Percentiles rank a stretch among this genome's conserved stretches.
These are phyloP conservation scores for Oreochromis spilurus DNA, from an alignment of 2,113 vertebrate genomes.

Conservation along the genomic window DNA sequence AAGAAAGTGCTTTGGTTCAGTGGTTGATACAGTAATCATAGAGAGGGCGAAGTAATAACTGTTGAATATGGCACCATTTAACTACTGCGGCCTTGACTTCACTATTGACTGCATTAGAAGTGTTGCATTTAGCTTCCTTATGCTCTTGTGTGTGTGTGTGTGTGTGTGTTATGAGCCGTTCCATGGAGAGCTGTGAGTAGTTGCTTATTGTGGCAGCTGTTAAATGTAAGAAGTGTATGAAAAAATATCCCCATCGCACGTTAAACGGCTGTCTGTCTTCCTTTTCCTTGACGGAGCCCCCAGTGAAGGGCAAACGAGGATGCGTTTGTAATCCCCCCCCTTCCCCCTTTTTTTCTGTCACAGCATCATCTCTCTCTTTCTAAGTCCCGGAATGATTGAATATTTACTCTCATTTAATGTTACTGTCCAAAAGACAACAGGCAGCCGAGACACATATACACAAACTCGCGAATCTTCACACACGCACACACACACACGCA, in stretches of 20 bases:
- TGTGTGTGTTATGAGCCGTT: background rate
- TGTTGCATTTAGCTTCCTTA: constrained; percentile 6
- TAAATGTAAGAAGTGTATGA: constrained; percentile 27
- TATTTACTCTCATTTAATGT: constrained; percentile 55
- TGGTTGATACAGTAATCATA: constrained; percentile 49
- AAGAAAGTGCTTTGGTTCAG: constrained; percentile 30
- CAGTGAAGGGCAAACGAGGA: constrained; percentile 38
- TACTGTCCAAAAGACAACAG: constrained; percentile 44
- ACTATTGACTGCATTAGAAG: constrained; percentile 44
- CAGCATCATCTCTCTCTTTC: constrained; percentile 13
- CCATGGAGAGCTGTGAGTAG: constrained; percentile 17
- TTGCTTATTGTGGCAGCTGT: constrained; percentile 39
- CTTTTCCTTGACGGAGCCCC: constrained; percentile 19
- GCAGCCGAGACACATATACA: constrained; percentile 13
- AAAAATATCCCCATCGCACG: background rate
- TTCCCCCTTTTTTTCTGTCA: constrained; percentile 8
- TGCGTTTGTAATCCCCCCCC: constrained; percentile 2
- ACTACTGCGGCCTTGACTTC: constrained; percentile 55
- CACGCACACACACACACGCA: constrained; percentile 20
- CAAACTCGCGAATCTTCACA: constrained; percentile 17
- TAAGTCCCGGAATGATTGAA: constrained; percentile 41
- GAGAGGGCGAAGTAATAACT: constrained; percentile 45
- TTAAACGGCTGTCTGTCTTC: constrained; percentile 40
- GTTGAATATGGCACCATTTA: constrained; percentile 32
- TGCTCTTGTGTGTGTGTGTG: background rate